These are phyloP conservation scores for Megamerina dolium DNA, from an alignment of 2,888 invertebrate species.

Conservation along the genomic window DNA sequence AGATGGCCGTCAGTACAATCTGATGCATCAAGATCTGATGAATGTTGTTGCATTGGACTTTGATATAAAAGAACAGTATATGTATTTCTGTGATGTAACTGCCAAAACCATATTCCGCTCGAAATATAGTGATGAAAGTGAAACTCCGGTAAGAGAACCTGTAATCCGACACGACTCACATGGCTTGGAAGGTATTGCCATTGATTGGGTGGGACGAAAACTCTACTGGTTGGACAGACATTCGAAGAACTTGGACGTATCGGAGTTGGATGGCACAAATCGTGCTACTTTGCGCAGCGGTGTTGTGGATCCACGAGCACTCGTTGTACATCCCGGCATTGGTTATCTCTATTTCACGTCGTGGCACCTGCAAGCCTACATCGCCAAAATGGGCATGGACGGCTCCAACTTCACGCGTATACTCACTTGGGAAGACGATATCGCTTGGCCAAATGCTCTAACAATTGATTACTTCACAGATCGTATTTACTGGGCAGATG, in stretches of 20 bases:
- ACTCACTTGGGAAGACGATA: conserved; percentile 85
- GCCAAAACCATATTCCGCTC: conserved; percentile 89
- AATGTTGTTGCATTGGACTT: conserved; percentile 96
- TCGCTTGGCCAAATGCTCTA: conserved; percentile 98
- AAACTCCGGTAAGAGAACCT: conserved; percentile 65
- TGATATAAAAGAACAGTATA: conserved; percentile 73
- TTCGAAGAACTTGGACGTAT: conserved; percentile 90
- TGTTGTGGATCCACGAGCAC: conserved; percentile 88
- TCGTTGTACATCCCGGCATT: conserved; percentile 89
- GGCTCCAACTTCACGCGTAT: conserved; percentile 86
- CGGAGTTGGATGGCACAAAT: conserved; percentile 87
- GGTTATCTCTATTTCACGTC: conserved; percentile 93
- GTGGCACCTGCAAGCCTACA: conserved; percentile 93
- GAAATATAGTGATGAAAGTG: conserved; percentile 52
- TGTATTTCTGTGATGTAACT: conserved; percentile 95
- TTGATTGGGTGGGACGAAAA: conserved; percentile 95
- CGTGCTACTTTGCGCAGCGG: conserved; percentile 83
- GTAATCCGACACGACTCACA: conserved; percentile 90
- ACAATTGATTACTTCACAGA: conserved; percentile 96
- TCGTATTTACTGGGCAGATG: conserved; percentile 95
- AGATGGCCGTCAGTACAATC: conserved; percentile 77
- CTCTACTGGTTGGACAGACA: conserved; percentile 96
- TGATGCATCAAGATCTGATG: conserved; percentile 90
- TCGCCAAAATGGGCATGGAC: conserved; percentile 96
- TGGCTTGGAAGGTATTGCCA: conserved; percentile 93